phyloP scores from a whole-genome alignment of 1,140 invertebrate genomes.

The Papilio aristodemus region DNA sequence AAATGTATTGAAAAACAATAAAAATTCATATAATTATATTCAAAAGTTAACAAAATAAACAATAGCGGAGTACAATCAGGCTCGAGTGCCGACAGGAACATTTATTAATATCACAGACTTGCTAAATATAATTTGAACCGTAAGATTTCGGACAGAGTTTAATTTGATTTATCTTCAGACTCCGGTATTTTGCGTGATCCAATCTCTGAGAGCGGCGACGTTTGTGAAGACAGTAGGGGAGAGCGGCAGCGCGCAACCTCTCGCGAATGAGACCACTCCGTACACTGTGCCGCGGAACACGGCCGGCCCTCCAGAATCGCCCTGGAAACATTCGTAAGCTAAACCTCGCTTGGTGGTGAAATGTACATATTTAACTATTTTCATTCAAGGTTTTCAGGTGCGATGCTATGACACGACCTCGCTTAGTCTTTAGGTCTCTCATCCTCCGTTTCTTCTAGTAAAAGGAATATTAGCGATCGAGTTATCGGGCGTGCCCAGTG shows the following conservation, averaged over 20 bases:
- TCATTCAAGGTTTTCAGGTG: too few species aligned
- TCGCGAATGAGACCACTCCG: slow-evolving; percentile 74
- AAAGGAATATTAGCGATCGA: too few species aligned
- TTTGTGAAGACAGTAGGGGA: slow-evolving; percentile 76
- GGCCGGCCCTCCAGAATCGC: slow-evolving; percentile 74
- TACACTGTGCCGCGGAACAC: slow-evolving; percentile 68
- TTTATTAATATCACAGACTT: slow-evolving; percentile 59
- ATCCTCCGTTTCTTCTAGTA: too few species aligned
- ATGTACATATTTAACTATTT: too few species aligned
- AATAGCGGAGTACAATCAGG: slow-evolving; percentile 41
- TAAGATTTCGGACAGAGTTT: slow-evolving; percentile 33
- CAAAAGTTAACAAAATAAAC: slow-evolving; percentile 49
- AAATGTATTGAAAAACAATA: slow-evolving; percentile 39
- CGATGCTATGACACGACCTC: too few species aligned
- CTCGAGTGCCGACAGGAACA: slow-evolving; percentile 37
- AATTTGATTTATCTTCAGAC: slow-evolving; percentile 46
- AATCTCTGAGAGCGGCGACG: slow-evolving; percentile 64
- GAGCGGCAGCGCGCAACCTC: slow-evolving; percentile 69
- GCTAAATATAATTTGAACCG: slow-evolving; percentile 37
- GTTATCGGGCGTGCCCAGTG: too few species aligned
- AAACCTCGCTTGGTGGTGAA: not conserved
- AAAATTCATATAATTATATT: slow-evolving; percentile 46
- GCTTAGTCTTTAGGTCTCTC: too few species aligned
- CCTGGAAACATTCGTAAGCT: slow-evolving; percentile 48
- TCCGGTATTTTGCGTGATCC: slow-evolving; percentile 72